Evolutionary conservation across 2,113 vertebrate species (phyloP), one percentile per base, ranked within the genome.

Genomic region (Lampris incognitus): DNA sequence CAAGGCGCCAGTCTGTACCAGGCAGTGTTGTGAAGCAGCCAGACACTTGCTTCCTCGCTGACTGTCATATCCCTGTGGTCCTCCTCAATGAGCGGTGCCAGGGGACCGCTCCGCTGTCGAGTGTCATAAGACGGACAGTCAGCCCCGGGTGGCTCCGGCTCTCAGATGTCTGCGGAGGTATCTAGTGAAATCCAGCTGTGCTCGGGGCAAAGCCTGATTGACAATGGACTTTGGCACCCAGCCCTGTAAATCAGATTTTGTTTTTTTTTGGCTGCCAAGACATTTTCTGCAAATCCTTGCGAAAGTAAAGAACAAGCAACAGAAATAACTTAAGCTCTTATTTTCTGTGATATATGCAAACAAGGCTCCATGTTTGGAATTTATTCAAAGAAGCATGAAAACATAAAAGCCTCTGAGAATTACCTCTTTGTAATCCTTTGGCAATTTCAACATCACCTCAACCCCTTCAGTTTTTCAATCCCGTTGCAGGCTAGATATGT

Each of bases 211-310:
- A 46, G 93, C 78, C n/a, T 89, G 91, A 79, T 94, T 91, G 56
- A 92, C 82, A 42, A 95, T 62, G 0, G 94, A 92, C 5, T 84
- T 65, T 6, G 95, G 95, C 56, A 96, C 87, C 96, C 96, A 96
- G 41, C 95, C 95, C 95, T 96, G 84, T 46, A 62, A 40, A 70
- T 10, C 52, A 46, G 4, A 46, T 5, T 55, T n/a, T 55, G 13
- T 0, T n/a, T 4, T n/a, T 4, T 55, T 40, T 39, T 5, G n/a
- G 4, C 8, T 71, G 38, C 68, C 38, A 42, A 24, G 24, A 24
- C 24, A 24, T 24, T 24, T 24, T 24, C 24, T 24, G 24, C 24
- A 24, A 24, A 24, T 4, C 41, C 13, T 38, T 42, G 40, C 56
- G 61, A 8, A 49, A 46, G 54, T 39, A 24, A 41, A 41, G 48